phyloP scores from a whole-genome alignment of 2,888 invertebrate species.

The Sinhomidia bicolor region DNA sequence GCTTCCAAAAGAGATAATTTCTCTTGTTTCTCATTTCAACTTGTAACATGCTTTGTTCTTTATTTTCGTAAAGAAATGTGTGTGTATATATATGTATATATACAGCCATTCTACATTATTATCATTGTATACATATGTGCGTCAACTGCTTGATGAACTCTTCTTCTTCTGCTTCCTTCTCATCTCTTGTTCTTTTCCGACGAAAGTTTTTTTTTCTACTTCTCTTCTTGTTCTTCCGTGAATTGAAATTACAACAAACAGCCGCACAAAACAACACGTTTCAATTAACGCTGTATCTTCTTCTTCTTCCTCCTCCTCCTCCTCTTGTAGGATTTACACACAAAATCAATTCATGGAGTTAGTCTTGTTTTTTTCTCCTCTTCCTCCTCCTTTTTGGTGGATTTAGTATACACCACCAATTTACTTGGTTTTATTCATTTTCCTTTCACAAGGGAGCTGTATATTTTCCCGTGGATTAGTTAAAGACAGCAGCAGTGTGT shows the following conservation, averaged over 20 bases:
- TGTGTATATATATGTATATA: background rate
- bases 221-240: too few species aligned
- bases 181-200: conserved; percentile 11
- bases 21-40: background rate
- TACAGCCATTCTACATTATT: background rate
- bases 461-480: conserved; percentile 67
- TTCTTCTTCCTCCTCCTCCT: too few species aligned
- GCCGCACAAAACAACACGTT: conserved; percentile 61
- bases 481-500: conserved; percentile 46
- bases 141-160: conserved; percentile 19
- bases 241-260: conserved; percentile 32
- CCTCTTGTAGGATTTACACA: background rate
- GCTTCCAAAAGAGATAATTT: conserved; percentile 1
- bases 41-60: too few species aligned
- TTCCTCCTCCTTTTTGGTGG: too few species aligned
- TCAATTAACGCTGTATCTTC: conserved; percentile 61
- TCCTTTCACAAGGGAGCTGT: conserved; percentile 63
- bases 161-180: background rate
- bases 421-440: conserved; percentile 51
- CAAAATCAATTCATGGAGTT: conserved; percentile 43
- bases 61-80: background rate
- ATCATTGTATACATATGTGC: too few species aligned
- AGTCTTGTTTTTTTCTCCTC: background rate
- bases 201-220: conserved; percentile 44
- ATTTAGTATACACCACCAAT: conserved; percentile 27